Evolutionary conservation across 2,888 invertebrate species (phyloP).

Genomic region (Troilus luridus): DNA sequence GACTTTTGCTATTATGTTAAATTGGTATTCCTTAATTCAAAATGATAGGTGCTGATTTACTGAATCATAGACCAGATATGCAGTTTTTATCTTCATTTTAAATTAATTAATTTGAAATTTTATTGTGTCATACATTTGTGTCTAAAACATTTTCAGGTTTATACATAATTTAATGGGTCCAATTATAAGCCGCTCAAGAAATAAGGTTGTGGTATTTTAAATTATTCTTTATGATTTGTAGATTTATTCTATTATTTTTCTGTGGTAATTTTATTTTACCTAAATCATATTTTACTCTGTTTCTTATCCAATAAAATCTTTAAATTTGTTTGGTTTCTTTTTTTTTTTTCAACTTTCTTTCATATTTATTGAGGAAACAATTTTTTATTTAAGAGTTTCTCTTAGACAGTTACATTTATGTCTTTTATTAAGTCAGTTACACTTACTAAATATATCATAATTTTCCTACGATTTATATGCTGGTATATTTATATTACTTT

Average conservation of each 20-base stretch:
- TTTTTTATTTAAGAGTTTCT: background rate
- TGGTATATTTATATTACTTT: slow-evolving; percentile 11
- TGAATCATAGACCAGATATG: background rate
- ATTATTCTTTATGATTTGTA: background rate
- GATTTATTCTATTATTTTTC: background rate
- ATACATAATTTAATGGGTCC: background rate
- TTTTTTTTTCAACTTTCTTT: background rate
- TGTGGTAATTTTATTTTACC: background rate
- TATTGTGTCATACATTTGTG: background rate
- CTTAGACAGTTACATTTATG: background rate
- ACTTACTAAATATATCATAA: background rate
- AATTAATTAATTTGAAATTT: background rate
- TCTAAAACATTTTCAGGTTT: slow-evolving; percentile 19
- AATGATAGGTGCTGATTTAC: background rate
- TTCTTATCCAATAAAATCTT: background rate
- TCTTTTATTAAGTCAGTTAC: background rate
- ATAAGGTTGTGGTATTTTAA: background rate
- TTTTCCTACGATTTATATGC: background rate
- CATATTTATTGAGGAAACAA: background rate
- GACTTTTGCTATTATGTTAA: background rate
- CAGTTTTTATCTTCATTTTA: background rate
- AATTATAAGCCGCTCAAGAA: background rate
- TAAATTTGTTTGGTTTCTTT: slow-evolving; percentile 28
- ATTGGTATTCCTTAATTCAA: background rate
- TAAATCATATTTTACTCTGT: background rate